Evolutionary conservation across 2,797 vertebrate genomes (phyloP).

Genomic region (Schizothorax lantsangensis): DNA sequence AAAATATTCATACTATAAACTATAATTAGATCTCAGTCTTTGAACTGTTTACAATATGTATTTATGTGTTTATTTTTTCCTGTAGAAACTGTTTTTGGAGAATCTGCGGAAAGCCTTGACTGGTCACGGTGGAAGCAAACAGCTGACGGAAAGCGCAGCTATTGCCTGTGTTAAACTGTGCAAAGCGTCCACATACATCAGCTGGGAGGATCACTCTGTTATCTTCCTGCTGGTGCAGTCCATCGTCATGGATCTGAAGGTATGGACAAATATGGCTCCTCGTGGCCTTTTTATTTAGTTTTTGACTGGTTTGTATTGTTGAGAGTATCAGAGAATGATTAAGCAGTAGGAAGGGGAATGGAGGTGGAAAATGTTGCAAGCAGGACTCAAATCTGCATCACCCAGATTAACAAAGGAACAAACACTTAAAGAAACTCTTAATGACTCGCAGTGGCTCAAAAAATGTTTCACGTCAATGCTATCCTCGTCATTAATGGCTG

Average conservation of each 20-base stretch:
- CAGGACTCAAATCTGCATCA: background rate
- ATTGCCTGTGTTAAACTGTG: slow-evolving; percentile 96
- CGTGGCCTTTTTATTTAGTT: background rate
- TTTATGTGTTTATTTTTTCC: background rate
- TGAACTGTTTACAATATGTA: background rate
- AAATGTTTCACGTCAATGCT: background rate
- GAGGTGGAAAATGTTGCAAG: background rate
- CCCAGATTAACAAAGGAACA: background rate
- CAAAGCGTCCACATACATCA: slow-evolving; percentile 97
- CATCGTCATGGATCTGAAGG: slow-evolving; percentile 96
- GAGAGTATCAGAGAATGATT: background rate
- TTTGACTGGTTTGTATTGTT: background rate
- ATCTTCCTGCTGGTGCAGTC: slow-evolving; percentile 95
- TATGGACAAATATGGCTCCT: slow-evolving; percentile 63
- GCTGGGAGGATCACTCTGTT: slow-evolving; percentile 96
- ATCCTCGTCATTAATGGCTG: background rate
- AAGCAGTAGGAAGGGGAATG: background rate
- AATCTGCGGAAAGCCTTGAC: slow-evolving; percentile 92
- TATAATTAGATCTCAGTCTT: background rate
- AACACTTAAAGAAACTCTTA: background rate
- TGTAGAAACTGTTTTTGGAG: slow-evolving; percentile 93
- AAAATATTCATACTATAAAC: background rate
- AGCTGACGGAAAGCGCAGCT: slow-evolving; percentile 94
- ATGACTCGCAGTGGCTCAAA: background rate
- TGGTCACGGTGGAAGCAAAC: slow-evolving; percentile 90